Base-by-base conservation (phyloP, 1,140 invertebrate genomes). In the Drosophila malerkotliana region DNA sequence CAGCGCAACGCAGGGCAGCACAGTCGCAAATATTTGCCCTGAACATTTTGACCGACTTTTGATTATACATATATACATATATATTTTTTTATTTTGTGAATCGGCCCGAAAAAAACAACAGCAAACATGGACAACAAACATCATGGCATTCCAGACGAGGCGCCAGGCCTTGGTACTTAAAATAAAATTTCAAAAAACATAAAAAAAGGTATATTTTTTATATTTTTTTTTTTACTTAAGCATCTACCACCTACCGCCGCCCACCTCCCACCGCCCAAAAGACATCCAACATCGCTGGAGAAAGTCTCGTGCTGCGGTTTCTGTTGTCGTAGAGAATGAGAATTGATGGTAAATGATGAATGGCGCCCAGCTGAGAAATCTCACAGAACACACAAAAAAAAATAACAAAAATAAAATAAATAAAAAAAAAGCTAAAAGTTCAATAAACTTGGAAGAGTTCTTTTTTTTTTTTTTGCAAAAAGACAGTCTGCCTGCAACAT, bases 361-460 rank as follows among this genome's bases (percentile, higher is more conserved):
- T 66, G 72, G 72, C 45, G 72, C 45, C 60, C 63, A 68, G 41
- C 63, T 32, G 66, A 69, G 66, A 67, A 41, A 37, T 41, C 15
- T 28, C 18, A 24, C 53, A 57, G 45, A 32, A 41, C 53, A 39
- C 21, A 26, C 34, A 37, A 10, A 10, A 37, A 4, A 37, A 12
- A 37, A 12, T 10, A 4, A 12, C 18, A n/a, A n/a, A n/a, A 37
- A 10, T 10, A 37, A 37, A 37, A 37, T 12, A 12, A 37, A 12
- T 2, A 37, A 37, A n/a, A 37, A 37, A 32, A 37, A 37, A 4
- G 2, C 10, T 37, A 44, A 76, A 56, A 60, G 81, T 84, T 84
- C 81, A 84, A 82, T 84, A 82, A 84, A 84, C 81, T 82, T 49
- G 61, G 54, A 51, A 45, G 39, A 73, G 79, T 34, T 18, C 18